Conservation (phyloP, 2,797 vertebrate species). For the Oryzias dopingdopingensis region DNA sequence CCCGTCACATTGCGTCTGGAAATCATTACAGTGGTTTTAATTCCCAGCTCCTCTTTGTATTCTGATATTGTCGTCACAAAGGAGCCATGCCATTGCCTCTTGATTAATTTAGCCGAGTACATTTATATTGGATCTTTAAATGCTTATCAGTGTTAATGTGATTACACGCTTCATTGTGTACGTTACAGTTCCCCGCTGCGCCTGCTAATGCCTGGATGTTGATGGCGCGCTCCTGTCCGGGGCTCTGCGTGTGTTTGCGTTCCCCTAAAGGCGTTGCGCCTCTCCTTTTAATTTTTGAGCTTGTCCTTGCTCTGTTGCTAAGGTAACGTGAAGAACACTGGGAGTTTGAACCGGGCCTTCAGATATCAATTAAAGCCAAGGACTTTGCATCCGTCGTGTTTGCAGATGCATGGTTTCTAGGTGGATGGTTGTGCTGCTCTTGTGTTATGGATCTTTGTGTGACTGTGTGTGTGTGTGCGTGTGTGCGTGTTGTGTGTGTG, state of each 20-base stretch:
- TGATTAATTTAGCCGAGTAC: conserved; percentile 52
- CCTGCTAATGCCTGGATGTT: conserved; percentile 35
- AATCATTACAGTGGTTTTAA: conserved; percentile 18
- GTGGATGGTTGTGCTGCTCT: neutral
- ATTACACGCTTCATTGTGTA: conserved; percentile 60
- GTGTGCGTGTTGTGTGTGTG: conserved; percentile 10
- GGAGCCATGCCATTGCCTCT: conserved; percentile 40
- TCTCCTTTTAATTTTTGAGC: conserved; percentile 50
- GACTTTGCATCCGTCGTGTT: conserved; percentile 32
- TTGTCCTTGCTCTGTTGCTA: conserved; percentile 77
- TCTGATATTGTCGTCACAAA: conserved; percentile 29
- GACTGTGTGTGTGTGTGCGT: neutral
- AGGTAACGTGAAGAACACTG: conserved; percentile 69
- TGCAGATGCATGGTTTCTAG: conserved; percentile 5
- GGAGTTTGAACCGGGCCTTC: conserved; percentile 46
- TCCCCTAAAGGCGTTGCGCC: conserved; percentile 25
- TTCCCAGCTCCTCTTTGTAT: conserved; percentile 34
- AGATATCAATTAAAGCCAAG: conserved; percentile 73
- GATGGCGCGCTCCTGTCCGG: conserved; percentile 12
- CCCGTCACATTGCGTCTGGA: conserved; percentile 15
- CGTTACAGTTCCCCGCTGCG: conserved; percentile 43
- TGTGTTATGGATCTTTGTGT: neutral
- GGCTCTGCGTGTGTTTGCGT: neutral
- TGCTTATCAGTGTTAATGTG: conserved; percentile 42
- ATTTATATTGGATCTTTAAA: conserved; percentile 55